Base-by-base conservation (phyloP, 23 tunicate species). In the Aplidium turbinatum region DNA sequence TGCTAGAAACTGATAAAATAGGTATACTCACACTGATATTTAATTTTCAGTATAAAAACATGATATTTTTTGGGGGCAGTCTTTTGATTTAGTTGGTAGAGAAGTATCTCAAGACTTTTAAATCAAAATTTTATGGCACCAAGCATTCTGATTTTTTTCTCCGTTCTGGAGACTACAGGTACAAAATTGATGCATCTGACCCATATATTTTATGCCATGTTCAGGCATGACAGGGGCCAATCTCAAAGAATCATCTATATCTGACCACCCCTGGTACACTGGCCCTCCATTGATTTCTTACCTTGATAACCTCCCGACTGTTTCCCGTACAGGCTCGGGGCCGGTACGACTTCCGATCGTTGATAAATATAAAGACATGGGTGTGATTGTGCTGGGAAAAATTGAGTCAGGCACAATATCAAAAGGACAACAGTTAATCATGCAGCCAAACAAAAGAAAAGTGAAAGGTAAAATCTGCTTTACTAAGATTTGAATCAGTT, bases 291-390 rank as follows among this genome's bases (percentile, higher is more conserved):
- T 95, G 26, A 83, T 95, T 68, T 86, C 95, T 6, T 95, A 95
- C 53, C 65, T 95, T 58, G 96, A 95, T 58, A 76, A 76, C 20
- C 80, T 95, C 21, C 99, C 99, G 33, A 84, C 77, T 2, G 57
- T 95, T 58, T 27, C 73, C 22, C 74, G 99, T 21, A 58, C 83
- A 23, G 87, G 79, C 11, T 33, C 78, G 28, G 99, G 99, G 4
- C 92, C 99, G 33, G 87, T 95, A 9, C 68, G 99, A n/a, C 75
- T 95, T 13, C 96, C 95, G 25, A 88, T 95, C 52, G 99, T 90
- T 33, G 92, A 95, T 58, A 95, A 83, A 62, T 89, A 95, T 60
- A 95, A 95, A 61, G 99, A 95, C 65, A 95, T 95, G 99, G 99
- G 99, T 18, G 85, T 81, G 4, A 85, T 95, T 30, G 87, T 95